Evolutionary conservation across 2,797 vertebrate genomes (phyloP).

Genomic region (Hydrolagus colliei): DNA sequence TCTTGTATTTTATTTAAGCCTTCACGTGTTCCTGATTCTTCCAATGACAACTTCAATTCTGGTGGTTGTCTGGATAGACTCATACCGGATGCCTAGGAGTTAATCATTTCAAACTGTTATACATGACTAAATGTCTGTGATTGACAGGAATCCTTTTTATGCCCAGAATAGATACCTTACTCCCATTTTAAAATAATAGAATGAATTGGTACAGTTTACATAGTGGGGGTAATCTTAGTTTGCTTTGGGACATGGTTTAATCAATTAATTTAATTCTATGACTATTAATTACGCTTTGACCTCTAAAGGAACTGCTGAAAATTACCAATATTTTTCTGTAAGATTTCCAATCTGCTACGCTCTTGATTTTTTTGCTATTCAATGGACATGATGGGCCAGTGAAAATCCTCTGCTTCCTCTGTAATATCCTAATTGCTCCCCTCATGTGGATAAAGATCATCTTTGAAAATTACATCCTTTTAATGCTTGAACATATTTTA

Average conservation of each 20-base stretch:
- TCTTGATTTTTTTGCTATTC: too few relatives aligned
- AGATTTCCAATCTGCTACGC: too few relatives aligned
- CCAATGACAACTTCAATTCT: too few relatives aligned
- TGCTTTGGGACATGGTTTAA: not conserved
- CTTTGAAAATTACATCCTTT: constrained; percentile 29
- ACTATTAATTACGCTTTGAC: too few relatives aligned
- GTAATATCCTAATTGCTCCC: constrained; percentile 15
- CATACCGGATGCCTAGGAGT: too few relatives aligned
- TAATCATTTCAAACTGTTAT: too few relatives aligned
- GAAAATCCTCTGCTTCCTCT: constrained; percentile 12
- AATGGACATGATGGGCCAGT: constrained; percentile 2
- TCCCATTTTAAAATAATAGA: not conserved
- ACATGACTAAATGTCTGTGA: not conserved
- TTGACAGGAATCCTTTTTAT: not conserved
- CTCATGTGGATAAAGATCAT: constrained; percentile 30
- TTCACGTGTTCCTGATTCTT: too few relatives aligned
- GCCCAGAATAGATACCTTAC: not conserved
- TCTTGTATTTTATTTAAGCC: too few relatives aligned
- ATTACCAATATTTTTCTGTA: too few relatives aligned
- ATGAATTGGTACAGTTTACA: not conserved
- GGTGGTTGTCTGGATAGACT: too few relatives aligned
- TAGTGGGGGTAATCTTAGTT: not conserved
- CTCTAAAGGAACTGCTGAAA: too few relatives aligned
- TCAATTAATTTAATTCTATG: too few relatives aligned
- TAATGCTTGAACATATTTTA: constrained; percentile 30